phyloP scores from a whole-genome alignment of 2,888 invertebrate species.

The Spialia ferax region DNA sequence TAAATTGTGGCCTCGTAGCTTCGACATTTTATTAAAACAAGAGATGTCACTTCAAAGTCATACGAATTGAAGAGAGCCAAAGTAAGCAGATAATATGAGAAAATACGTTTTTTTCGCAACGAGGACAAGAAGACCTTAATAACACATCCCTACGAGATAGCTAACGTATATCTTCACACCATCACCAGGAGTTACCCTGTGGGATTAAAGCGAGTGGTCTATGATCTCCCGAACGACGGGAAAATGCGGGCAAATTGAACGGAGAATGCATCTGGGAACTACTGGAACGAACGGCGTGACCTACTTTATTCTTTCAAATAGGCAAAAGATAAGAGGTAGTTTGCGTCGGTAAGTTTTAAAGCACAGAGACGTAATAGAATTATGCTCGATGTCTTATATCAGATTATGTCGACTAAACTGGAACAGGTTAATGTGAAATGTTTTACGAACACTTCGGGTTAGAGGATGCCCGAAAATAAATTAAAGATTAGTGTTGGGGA shows the following conservation, averaged over 20 bases:
- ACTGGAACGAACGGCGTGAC: conserved; percentile 9
- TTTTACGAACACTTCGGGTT: too few relatives aligned
- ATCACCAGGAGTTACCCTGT: conserved; percentile 10
- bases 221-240: conserved; percentile 6
- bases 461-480: too few relatives aligned
- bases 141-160: neutral
- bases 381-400: neutral
- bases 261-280: conserved; percentile 23
- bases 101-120: too few relatives aligned
- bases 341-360: neutral
- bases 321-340: neutral
- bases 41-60: too few relatives aligned
- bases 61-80: too few relatives aligned
- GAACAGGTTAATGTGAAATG: neutral
- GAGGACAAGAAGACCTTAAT: too few relatives aligned
- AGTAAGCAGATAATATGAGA: too few relatives aligned
- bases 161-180: conserved; percentile 4
- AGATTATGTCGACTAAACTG: neutral
- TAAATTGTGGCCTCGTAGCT: too few relatives aligned
- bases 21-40: too few relatives aligned
- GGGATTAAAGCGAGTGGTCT: conserved; percentile 15
- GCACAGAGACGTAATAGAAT: neutral
- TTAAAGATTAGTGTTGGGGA: too few relatives aligned
- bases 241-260: conserved; percentile 24
- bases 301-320: conserved; percentile 15